phyloP scores from a whole-genome alignment of 2,888 invertebrate genomes.

The Stictocephala bisonia region DNA sequence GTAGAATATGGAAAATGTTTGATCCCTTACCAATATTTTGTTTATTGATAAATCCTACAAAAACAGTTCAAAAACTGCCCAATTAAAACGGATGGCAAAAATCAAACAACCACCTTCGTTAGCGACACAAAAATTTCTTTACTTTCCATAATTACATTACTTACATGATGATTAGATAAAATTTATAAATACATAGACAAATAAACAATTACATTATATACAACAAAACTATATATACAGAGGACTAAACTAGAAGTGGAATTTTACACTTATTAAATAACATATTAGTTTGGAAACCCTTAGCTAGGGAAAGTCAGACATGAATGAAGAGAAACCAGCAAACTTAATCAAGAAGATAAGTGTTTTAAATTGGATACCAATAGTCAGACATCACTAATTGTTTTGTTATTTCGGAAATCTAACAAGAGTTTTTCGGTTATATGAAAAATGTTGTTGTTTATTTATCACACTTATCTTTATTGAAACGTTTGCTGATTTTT shows the following conservation, averaged over 20 bases:
- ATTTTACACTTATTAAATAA: conserved; percentile 22
- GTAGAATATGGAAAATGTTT: not conserved
- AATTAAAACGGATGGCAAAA: conserved; percentile 10
- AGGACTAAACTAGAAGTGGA: conserved; percentile 3
- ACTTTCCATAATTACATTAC: conserved; percentile 46
- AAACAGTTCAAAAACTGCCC: not conserved
- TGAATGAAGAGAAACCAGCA: too few species aligned
- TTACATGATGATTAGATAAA: conserved; percentile 35
- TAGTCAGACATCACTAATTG: too few species aligned
- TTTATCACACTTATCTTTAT: too few species aligned
- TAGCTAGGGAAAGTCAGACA: too few species aligned
- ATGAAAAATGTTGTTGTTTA: too few species aligned
- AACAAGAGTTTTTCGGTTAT: too few species aligned
- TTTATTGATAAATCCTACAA: not conserved
- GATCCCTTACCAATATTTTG: not conserved
- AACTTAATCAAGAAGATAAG: too few species aligned
- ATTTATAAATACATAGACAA: conserved; percentile 44
- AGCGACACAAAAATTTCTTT: conserved; percentile 42
- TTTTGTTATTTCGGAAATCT: too few species aligned
- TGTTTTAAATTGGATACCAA: too few species aligned
- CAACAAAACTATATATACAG: conserved; percentile 32
- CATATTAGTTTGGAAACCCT: too few species aligned
- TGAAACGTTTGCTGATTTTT: too few species aligned
- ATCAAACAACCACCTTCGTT: conserved; percentile 36
- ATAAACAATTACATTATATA: conserved; percentile 27